A percentile compares a stretch with the other conserved stretches of the same genome.
phyloP scores from a whole-genome alignment of 2,113 vertebrate species.

The Centropus bengalensis region DNA sequence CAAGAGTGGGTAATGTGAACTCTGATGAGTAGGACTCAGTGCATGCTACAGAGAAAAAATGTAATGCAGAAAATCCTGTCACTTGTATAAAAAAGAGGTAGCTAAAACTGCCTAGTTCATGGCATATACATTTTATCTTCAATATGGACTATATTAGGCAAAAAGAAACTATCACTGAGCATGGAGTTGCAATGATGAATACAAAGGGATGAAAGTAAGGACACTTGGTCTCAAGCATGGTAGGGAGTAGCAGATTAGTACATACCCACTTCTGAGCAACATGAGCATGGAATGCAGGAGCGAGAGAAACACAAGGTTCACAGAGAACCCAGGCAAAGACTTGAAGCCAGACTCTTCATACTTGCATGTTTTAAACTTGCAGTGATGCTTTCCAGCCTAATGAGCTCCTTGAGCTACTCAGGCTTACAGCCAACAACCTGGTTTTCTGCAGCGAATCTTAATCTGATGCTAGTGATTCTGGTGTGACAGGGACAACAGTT shows the following conservation, averaged over 20 bases:
- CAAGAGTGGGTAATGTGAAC: neutral
- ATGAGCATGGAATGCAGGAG: fast-evolving
- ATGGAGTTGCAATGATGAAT: neutral
- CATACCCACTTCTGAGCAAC: neutral
- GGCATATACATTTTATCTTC: neutral
- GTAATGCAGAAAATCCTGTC: neutral
- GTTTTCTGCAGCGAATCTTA: neutral
- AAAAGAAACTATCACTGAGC: neutral
- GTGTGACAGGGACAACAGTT: neutral
- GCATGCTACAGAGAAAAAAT: neutral
- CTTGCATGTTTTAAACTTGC: neutral
- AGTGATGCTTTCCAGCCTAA: neutral
- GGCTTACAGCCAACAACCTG: neutral
- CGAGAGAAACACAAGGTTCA: neutral
- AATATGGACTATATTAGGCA: neutral
- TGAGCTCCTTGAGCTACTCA: neutral
- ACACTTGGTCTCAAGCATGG: neutral
- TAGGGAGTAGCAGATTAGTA: neutral
- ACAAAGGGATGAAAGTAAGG: neutral
- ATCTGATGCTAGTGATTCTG: neutral
- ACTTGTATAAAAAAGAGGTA: neutral
- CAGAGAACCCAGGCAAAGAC: neutral
- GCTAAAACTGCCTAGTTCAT: neutral
- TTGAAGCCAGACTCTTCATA: neutral
- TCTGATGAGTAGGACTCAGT: neutral